A percentile compares a stretch with the other conserved stretches of the same genome.
These are phyloP conservation scores for Rhopalosiphum padi DNA, from an alignment of 1,140 invertebrate species.

Conservation along the genomic window DNA sequence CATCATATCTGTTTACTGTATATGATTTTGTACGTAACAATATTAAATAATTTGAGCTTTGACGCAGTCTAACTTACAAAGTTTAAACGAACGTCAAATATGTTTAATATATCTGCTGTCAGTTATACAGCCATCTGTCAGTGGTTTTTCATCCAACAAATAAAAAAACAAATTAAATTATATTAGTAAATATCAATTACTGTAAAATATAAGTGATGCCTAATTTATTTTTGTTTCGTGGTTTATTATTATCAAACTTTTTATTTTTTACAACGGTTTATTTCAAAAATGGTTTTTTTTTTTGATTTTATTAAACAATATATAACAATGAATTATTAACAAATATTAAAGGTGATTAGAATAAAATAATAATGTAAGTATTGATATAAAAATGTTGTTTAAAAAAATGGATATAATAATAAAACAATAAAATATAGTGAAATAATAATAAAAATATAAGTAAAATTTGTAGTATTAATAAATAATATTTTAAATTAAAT, in stretches of 20 bases:
- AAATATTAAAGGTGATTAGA: too few species aligned
- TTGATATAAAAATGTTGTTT: too few species aligned
- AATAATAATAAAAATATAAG: too few species aligned
- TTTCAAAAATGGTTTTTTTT: too few species aligned
- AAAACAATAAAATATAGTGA: too few species aligned
- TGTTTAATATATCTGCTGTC: neutral
- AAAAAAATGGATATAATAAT: too few species aligned
- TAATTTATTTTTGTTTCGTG: neutral
- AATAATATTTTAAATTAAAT: too few species aligned
- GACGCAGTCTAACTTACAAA: neutral
- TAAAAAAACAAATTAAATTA: slow-evolving; percentile 8
- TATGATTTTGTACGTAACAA: neutral
- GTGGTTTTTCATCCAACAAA: neutral
- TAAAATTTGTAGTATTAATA: too few species aligned
- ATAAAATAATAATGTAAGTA: too few species aligned
- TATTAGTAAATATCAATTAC: neutral
- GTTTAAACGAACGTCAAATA: neutral
- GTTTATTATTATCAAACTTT: neutral
- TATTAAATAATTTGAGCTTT: neutral
- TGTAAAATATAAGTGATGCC: neutral
- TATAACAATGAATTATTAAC: too few species aligned
- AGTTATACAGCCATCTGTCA: neutral
- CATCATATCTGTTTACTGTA: neutral
- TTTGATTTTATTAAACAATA: too few species aligned
- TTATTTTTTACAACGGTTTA: neutral